A percentile compares a stretch with the other conserved stretches of the same genome.
phyloP scores from a whole-genome alignment of 1,140 invertebrate genomes.

The Lutraria rhynchaena region DNA sequence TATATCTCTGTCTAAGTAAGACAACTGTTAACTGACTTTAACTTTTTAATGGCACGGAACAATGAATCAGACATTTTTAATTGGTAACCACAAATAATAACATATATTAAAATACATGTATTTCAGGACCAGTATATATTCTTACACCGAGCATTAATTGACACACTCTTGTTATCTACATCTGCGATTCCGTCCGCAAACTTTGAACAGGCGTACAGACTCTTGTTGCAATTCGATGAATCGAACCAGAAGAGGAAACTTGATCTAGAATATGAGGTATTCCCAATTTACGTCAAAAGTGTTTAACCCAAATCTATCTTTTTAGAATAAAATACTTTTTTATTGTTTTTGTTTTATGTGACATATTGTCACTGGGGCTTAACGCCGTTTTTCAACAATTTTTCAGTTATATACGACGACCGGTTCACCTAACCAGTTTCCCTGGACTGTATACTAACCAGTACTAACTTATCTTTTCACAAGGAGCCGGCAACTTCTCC shows the following conservation, averaged over 20 bases:
- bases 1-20: background rate
- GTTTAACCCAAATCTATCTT: too few relatives aligned
- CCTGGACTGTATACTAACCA: too few relatives aligned
- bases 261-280: constrained; percentile 23
- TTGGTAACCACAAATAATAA: background rate
- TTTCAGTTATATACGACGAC: too few relatives aligned
- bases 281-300: too few relatives aligned
- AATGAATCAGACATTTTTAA: background rate
- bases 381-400: too few relatives aligned
- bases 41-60: background rate
- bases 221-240: background rate
- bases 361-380: too few relatives aligned
- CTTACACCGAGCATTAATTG: background rate
- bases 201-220: background rate
- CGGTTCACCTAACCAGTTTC: too few relatives aligned
- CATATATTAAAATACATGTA: background rate
- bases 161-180: constrained; percentile 10
- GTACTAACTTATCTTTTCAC: too few relatives aligned
- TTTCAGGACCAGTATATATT: constrained; percentile 25
- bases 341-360: too few relatives aligned
- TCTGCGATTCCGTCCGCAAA: background rate
- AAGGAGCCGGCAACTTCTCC: too few relatives aligned
- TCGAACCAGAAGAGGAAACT: constrained; percentile 10
- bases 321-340: too few relatives aligned
- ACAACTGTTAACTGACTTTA: background rate